Conservation (phyloP, 1,140 invertebrate genomes). For the Ceratitis capitata region DNA sequence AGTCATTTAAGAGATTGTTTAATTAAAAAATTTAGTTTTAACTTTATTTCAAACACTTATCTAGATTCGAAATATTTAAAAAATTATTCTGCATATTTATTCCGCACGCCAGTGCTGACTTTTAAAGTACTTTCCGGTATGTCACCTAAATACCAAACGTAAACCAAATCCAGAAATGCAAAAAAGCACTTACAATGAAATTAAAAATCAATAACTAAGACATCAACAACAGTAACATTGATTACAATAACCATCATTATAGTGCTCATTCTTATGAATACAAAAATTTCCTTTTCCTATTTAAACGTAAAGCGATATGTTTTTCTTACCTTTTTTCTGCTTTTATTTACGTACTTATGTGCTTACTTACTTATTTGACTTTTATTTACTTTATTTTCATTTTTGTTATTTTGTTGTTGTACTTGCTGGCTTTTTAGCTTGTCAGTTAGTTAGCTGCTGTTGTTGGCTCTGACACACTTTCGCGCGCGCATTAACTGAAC, state of each 20-base stretch:
- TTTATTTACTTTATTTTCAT: constrained; percentile 30
- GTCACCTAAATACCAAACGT: not conserved
- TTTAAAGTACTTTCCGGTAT: not conserved
- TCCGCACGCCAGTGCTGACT: no score
- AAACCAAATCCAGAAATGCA: not conserved
- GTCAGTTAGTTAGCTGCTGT: not conserved
- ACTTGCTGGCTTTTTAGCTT: not conserved
- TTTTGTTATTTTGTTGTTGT: not conserved
- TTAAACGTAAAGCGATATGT: no score
- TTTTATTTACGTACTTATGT: not conserved
- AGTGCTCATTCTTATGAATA: not conserved
- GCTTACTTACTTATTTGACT: not conserved
- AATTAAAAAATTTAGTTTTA: no score
- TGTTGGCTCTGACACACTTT: constrained; percentile 29
- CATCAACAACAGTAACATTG: not conserved
- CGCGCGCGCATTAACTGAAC: constrained; percentile 15
- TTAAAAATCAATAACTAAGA: not conserved
- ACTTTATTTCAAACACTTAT: no score
- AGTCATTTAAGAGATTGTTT: no score
- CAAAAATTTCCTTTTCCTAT: not conserved
- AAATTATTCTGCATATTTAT: no score
- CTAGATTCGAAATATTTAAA: no score
- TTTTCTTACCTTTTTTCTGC: not conserved
- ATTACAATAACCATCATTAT: not conserved
- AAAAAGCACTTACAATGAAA: no score